phyloP scores from a whole-genome alignment of 2,113 vertebrate genomes.

The Ancistrus triradiatus region DNA sequence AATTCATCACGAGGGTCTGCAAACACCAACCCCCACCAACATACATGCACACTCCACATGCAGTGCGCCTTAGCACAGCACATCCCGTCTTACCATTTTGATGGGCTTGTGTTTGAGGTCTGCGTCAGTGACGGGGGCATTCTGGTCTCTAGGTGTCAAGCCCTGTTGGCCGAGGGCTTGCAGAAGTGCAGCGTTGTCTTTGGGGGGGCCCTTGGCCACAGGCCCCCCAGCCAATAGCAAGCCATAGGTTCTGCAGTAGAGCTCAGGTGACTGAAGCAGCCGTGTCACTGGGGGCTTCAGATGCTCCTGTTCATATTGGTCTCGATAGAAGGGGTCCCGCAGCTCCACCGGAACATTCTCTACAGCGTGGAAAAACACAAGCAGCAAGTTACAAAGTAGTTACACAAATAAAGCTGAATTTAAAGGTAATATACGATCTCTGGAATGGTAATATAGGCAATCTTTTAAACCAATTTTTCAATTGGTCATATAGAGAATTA shows the following conservation, averaged over 20 bases:
- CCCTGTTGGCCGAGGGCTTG: constrained; percentile 71
- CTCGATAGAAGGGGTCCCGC: constrained; percentile 85
- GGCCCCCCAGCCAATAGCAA: constrained; percentile 59
- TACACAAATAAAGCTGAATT: too few relatives aligned
- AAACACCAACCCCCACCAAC: neutral
- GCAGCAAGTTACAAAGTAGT: neutral
- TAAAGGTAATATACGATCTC: too few relatives aligned
- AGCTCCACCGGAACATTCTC: constrained; percentile 84
- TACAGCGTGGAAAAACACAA: constrained; percentile 46
- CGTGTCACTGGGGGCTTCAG: constrained; percentile 84
- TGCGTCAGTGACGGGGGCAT: constrained; percentile 68
- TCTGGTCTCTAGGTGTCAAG: constrained; percentile 66
- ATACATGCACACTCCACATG: neutral
- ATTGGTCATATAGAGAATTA: too few relatives aligned
- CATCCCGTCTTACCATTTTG: constrained; percentile 72
- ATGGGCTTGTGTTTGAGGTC: constrained; percentile 82
- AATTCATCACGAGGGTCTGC: too few relatives aligned
- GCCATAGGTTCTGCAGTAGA: constrained; percentile 82
- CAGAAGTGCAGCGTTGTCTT: constrained; percentile 72
- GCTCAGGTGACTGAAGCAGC: constrained; percentile 81
- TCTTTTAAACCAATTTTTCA: too few relatives aligned
- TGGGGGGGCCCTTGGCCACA: constrained; percentile 57
- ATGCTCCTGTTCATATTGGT: constrained; percentile 92
- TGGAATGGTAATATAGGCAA: too few relatives aligned
- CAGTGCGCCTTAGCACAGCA: neutral